Evolutionary conservation across 2,888 invertebrate genomes (phyloP).

Genomic region (Cheilosia pagana): DNA sequence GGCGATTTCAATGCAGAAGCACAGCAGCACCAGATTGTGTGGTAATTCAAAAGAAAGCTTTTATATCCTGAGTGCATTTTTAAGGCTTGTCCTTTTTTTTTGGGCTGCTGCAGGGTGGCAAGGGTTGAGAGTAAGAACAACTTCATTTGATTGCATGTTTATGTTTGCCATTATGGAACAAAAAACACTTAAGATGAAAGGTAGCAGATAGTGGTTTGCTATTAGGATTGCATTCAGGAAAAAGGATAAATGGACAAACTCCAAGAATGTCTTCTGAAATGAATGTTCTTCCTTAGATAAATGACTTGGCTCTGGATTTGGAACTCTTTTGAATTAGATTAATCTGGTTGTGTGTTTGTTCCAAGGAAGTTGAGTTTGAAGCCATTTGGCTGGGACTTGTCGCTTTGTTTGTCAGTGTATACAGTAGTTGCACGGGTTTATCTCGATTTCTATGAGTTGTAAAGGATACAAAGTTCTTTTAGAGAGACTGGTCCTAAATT

Average conservation of each 20-base stretch:
- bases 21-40: constrained; percentile 58
- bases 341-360: not conserved
- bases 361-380: not conserved
- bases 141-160: constrained; percentile 73
- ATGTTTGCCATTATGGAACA: constrained; percentile 51
- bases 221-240: constrained; percentile 46
- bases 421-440: too few relatives aligned
- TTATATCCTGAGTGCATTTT: constrained; percentile 74
- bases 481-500: too few relatives aligned
- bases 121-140: constrained; percentile 25
- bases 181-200: constrained; percentile 45
- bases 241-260: constrained; percentile 47
- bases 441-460: too few relatives aligned
- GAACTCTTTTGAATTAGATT: constrained; percentile 9
- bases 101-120: not conserved
- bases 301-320: constrained; percentile 23
- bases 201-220: constrained; percentile 45
- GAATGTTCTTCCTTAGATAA: constrained; percentile 10
- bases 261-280: not conserved
- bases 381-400: too few relatives aligned
- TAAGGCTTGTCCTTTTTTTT: constrained; percentile 33
- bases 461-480: too few relatives aligned
- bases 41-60: constrained; percentile 71
- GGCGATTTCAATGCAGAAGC: constrained; percentile 65
- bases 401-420: not conserved